Percentiles rank a stretch among this genome's conserved stretches.
Evolutionary conservation across 30 jellyfish, hydroid and myxozoan species (phyloP).

Genomic region (Turritopsis dohrnii): DNA sequence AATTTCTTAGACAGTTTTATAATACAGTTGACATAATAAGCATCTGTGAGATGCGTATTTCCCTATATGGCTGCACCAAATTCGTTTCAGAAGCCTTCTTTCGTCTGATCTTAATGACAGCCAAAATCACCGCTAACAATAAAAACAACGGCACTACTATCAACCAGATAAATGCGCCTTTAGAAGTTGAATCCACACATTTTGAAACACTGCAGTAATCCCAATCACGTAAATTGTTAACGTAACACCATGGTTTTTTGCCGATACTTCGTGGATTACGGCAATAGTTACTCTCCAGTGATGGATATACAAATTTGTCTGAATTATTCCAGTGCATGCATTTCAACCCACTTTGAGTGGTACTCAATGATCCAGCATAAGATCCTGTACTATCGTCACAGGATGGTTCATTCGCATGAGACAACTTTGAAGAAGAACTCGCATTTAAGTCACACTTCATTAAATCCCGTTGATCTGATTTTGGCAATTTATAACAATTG

Average conservation of each 20-base stretch:
- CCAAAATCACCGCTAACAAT: neutral
- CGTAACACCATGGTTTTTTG: neutral
- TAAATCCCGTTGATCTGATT: neutral
- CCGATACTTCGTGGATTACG: neutral
- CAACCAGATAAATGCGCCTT: too few species aligned
- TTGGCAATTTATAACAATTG: neutral
- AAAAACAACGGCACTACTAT: neutral
- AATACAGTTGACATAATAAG: too few species aligned
- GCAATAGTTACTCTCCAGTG: neutral
- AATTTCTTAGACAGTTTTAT: too few species aligned
- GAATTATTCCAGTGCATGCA: neutral
- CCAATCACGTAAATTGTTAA: neutral
- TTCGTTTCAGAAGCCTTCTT: neutral
- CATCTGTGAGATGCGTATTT: neutral
- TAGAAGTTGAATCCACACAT: neutral
- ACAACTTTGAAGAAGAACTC: neutral
- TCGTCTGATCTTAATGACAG: neutral
- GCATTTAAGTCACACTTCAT: neutral
- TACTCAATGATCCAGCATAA: neutral
- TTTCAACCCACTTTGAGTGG: neutral
- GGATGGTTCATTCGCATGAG: neutral
- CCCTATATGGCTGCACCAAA: neutral
- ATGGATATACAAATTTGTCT: neutral
- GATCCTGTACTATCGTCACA: neutral
- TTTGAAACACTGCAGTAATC: neutral